Conservation (phyloP, 2,888 invertebrate species). For the Caenorhabditis panamensis region DNA sequence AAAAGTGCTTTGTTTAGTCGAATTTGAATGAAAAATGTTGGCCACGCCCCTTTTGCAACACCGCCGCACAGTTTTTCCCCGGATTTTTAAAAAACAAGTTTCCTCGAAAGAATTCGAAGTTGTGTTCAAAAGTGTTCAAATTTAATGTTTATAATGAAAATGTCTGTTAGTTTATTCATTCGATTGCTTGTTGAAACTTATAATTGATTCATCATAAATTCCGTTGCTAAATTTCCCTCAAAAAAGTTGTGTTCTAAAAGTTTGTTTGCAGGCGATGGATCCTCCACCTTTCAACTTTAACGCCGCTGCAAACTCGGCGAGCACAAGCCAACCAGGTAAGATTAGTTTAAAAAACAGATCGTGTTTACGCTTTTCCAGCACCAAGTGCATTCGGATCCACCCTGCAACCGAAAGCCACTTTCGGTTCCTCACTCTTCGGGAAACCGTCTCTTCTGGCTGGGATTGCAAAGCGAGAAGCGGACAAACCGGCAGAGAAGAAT, state of each 20-base stretch:
- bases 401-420: slow-evolving; percentile 27
- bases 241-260: neutral
- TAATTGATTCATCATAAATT: no score
- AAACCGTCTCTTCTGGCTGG: slow-evolving; percentile 19
- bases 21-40: neutral
- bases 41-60: neutral
- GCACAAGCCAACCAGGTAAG: slow-evolving; percentile 21
- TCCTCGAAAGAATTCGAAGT: neutral
- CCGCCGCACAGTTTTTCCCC: neutral
- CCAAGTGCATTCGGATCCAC: slow-evolving; percentile 36
- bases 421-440: slow-evolving; percentile 31
- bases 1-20: slow-evolving; percentile 10
- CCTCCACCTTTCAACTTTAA: slow-evolving; percentile 49
- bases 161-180: no score
- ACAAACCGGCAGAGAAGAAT: slow-evolving; percentile 8
- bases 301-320: slow-evolving; percentile 9
- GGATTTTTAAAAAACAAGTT: neutral
- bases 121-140: neutral
- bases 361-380: slow-evolving; percentile 16
- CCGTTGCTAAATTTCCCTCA: neutral
- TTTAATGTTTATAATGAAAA: neutral
- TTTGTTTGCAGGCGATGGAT: slow-evolving; percentile 35
- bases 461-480: slow-evolving; percentile 23
- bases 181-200: neutral
- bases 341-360: neutral